Base-by-base conservation (phyloP, 2,888 invertebrate species). In the Hetaerina titia region DNA sequence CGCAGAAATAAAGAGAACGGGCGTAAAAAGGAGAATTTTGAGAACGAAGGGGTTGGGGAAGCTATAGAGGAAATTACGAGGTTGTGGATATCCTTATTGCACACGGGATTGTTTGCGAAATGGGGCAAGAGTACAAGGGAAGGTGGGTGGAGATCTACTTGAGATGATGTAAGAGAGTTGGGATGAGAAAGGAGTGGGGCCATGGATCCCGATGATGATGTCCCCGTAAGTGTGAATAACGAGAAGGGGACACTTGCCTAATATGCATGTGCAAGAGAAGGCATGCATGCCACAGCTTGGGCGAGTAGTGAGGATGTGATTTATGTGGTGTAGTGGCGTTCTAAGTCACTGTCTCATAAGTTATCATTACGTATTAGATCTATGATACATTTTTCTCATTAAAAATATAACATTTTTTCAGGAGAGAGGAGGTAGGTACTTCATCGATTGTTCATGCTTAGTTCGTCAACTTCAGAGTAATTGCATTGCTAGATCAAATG, bases 71-170 rank as follows among this genome's bases (percentile, higher is more conserved):
- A 31, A 81, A 81, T 81, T 81, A 81, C 81, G n/a, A 81, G 81
- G 81, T 81, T 81, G 81, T 81, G 81, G 31, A 81, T 81, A 81
- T 81, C 81, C 81, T 31, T 81, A 81, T 81, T 81, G 81, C 81
- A 81, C 81, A 81, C 13, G 81, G 81, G 15, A 31, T 5, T 81
- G 25, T 25, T 31, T 19, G 19, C 25, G 15, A 81, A 81, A 81
- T 11, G 81, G 31, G 81, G 22, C 25, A 81, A n/a, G n/a, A 69
- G n/a, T 22, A 69, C 69, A n/a, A n/a, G 69, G 22, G 19, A n/a
- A n/a, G 22, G 22, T n/a, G 60, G 60, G 60, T 60, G 31, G 11
- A 31, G 17, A 60, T 15, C n/a, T 81, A 31, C 11, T 31, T 31
- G 15, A 25, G 81, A 25, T 11, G 81, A 81, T 81, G 81, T 25